Conservation (phyloP, 1,140 invertebrate species). For the Drosophila navojoa region DNA sequence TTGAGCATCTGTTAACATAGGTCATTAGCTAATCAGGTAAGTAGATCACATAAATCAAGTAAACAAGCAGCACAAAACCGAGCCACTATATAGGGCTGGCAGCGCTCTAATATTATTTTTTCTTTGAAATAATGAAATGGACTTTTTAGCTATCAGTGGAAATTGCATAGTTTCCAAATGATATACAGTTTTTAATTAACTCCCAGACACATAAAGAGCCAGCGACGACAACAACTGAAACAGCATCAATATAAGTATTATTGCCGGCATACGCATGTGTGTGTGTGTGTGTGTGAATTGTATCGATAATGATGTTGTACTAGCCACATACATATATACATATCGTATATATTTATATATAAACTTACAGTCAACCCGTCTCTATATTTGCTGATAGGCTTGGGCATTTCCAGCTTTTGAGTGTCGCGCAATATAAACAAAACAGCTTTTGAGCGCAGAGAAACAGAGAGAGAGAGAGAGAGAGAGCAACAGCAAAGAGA, state of each 20-base stretch:
- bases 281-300: constrained; percentile 21
- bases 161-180: constrained; percentile 36
- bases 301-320: constrained; percentile 65
- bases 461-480: constrained; percentile 1
- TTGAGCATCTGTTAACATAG: constrained; percentile 35
- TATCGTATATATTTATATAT: constrained; percentile 10
- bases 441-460: constrained; percentile 3
- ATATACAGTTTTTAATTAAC: constrained; percentile 57
- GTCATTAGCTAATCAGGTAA: constrained; percentile 20
- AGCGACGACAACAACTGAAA: constrained; percentile 20
- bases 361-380: constrained; percentile 37
- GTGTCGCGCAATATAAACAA: constrained; percentile 43
- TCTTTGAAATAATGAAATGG: too few species aligned
- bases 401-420: constrained; percentile 78
- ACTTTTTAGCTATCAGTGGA: constrained; percentile 30
- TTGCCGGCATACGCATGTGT: not conserved
- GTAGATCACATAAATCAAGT: constrained; percentile 1
- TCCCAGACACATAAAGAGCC: constrained; percentile 2
- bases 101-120: too few species aligned
- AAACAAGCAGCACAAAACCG: not conserved
- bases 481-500: not conserved
- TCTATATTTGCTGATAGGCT: constrained; percentile 58
- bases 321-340: constrained; percentile 25
- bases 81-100: too few species aligned
- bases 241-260: constrained; percentile 35